phyloP scores from a whole-genome alignment of 2,797 vertebrate genomes.

The Heteromormyrus szaboi region DNA sequence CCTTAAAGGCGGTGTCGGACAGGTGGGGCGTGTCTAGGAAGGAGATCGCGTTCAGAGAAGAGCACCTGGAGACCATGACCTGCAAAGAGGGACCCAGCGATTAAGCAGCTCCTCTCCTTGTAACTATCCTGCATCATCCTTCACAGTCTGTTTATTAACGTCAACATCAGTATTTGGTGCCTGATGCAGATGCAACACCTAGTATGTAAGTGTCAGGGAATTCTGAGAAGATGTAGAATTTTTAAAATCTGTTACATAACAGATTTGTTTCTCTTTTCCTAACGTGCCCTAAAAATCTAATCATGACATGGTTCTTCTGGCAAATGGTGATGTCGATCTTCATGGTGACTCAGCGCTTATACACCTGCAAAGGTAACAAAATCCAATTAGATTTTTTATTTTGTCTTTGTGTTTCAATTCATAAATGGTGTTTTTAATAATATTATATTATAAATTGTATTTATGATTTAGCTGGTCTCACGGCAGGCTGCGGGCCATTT shows the following conservation, averaged over 20 bases:
- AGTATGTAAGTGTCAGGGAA: not conserved
- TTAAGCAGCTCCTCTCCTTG: not conserved
- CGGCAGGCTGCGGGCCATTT: not conserved
- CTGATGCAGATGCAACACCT: not conserved
- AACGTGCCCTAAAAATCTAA: not conserved
- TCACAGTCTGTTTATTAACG: not conserved
- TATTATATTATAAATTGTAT: not conserved
- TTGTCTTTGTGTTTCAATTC: not conserved
- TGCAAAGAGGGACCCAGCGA: slow-evolving; percentile 34
- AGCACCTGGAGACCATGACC: slow-evolving; percentile 63
- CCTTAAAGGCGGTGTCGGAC: slow-evolving; percentile 63
- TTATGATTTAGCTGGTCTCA: not conserved
- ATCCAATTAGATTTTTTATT: not conserved
- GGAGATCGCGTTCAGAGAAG: slow-evolving; percentile 53
- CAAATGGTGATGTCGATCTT: not conserved
- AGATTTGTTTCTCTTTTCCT: not conserved
- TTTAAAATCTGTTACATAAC: not conserved
- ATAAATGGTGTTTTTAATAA: not conserved
- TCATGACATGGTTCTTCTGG: not conserved
- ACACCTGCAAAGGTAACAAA: not conserved
- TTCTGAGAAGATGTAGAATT: not conserved
- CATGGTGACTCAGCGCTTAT: not conserved
- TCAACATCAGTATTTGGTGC: not conserved
- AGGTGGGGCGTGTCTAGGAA: slow-evolving; percentile 64
- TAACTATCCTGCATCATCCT: not conserved